A percentile compares a stretch with the other conserved stretches of the same genome.
These are phyloP conservation scores for Cinara cedri DNA, from an alignment of 2,888 invertebrate species.

Conservation along the genomic window DNA sequence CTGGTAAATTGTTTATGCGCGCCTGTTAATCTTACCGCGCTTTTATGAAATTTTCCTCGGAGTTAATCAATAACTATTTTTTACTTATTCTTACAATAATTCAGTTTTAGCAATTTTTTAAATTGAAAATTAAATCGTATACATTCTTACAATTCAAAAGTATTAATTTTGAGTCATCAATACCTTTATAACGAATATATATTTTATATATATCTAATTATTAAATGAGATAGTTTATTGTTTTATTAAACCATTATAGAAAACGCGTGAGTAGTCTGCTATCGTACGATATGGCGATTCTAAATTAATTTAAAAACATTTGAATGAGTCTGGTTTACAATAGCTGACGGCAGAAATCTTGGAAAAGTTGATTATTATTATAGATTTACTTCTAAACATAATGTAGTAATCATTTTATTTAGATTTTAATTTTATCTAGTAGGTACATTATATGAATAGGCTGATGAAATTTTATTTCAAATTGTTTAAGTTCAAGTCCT, in stretches of 20 bases:
- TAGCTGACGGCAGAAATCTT: no score
- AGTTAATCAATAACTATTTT: background rate
- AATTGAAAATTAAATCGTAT: background rate
- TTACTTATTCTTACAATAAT: background rate
- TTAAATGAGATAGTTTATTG: background rate
- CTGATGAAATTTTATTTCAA: no score
- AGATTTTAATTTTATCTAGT: no score
- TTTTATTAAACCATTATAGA: background rate
- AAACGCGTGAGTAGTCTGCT: background rate
- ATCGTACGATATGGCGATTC: background rate
- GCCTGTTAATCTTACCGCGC: conserved; percentile 40
- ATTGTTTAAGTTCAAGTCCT: no score
- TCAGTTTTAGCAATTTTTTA: background rate
- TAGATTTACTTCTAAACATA: no score
- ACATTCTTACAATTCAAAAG: background rate
- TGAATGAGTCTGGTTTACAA: background rate
- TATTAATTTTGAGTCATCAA: background rate
- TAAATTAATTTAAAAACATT: background rate
- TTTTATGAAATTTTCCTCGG: conserved; percentile 30
- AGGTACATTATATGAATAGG: no score
- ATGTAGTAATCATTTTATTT: no score
- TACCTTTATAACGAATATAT: background rate
- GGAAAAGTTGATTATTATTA: no score
- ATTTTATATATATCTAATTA: background rate
- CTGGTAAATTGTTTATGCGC: conserved; percentile 47